Percentiles rank a stretch among this genome's conserved stretches.
These are phyloP conservation scores for Leptinotarsa peninsularis DNA, from an alignment of 2,888 invertebrate species.

Conservation along the genomic window DNA sequence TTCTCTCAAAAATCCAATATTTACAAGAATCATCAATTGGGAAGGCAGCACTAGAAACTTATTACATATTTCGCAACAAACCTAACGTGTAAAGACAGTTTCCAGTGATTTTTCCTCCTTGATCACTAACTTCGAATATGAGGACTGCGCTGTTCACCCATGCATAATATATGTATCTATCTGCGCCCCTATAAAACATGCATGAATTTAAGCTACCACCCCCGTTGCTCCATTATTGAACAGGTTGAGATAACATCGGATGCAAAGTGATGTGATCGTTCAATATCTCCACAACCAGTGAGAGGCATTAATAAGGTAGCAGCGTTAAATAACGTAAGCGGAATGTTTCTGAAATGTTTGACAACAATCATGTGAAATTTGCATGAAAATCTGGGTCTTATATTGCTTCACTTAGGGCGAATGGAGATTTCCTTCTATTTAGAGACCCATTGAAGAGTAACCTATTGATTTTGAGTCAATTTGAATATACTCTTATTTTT, in stretches of 20 bases:
- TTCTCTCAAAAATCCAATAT: too few species aligned
- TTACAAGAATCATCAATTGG: too few species aligned
- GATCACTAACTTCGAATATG: not conserved
- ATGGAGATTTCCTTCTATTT: not conserved
- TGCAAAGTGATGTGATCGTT: constrained; percentile 39
- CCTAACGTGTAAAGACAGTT: too few species aligned
- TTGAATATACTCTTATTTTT: too few species aligned
- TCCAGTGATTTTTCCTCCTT: too few species aligned
- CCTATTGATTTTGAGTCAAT: too few species aligned
- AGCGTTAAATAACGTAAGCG: not conserved
- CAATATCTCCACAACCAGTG: not conserved
- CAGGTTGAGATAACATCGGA: constrained; percentile 48
- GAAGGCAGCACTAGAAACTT: too few species aligned
- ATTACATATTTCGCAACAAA: too few species aligned
- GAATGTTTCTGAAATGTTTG: constrained; percentile 11
- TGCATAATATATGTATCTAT: constrained; percentile 65
- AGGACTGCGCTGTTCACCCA: not conserved
- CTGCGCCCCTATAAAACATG: constrained; percentile 64
- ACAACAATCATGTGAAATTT: not conserved
- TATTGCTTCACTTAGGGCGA: not conserved
- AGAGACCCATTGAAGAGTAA: not conserved
- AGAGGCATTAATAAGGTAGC: not conserved
- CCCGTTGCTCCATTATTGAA: constrained; percentile 61
- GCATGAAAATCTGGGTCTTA: not conserved
- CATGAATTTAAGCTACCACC: constrained; percentile 59